phyloP scores from a whole-genome alignment of 1,140 invertebrate species.

The Hestina assimilis region DNA sequence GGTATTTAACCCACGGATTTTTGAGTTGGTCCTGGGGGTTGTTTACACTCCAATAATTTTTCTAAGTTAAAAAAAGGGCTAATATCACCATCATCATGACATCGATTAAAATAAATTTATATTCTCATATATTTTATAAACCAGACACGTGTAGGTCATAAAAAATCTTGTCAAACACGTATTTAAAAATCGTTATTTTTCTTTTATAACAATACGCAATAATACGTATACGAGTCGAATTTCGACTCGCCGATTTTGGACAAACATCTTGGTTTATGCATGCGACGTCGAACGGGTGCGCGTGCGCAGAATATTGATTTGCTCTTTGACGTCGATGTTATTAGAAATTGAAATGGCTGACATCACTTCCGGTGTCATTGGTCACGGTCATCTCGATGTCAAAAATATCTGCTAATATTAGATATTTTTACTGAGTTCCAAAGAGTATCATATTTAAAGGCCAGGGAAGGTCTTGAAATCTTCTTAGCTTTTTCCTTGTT shows the following conservation, averaged over 20 bases:
- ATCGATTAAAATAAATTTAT: neutral
- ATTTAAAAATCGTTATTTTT: neutral
- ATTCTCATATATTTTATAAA: neutral
- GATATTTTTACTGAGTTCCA: too few relatives aligned
- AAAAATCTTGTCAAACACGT: neutral
- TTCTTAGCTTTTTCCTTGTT: too few relatives aligned
- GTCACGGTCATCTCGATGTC: conserved; percentile 7
- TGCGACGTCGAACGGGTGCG: neutral
- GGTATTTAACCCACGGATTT: too few relatives aligned
- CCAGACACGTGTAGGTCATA: neutral
- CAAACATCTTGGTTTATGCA: conserved; percentile 4
- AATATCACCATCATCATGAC: too few relatives aligned
- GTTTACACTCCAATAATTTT: too few relatives aligned
- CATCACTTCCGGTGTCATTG: conserved; percentile 1
- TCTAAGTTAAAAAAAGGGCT: too few relatives aligned
- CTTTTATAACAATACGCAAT: neutral
- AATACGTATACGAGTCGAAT: conserved; percentile 4
- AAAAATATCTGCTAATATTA: too few relatives aligned
- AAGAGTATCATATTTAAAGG: too few relatives aligned
- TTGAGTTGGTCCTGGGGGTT: too few relatives aligned
- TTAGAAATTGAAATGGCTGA: conserved; percentile 16
- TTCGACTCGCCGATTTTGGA: conserved; percentile 6
- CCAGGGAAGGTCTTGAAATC: too few relatives aligned
- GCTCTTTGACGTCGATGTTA: conserved; percentile 10
- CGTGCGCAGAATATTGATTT: conserved; percentile 6